Evolutionary conservation across 2,888 invertebrate species (phyloP).

Genomic region (Iselma pallidipennis): DNA sequence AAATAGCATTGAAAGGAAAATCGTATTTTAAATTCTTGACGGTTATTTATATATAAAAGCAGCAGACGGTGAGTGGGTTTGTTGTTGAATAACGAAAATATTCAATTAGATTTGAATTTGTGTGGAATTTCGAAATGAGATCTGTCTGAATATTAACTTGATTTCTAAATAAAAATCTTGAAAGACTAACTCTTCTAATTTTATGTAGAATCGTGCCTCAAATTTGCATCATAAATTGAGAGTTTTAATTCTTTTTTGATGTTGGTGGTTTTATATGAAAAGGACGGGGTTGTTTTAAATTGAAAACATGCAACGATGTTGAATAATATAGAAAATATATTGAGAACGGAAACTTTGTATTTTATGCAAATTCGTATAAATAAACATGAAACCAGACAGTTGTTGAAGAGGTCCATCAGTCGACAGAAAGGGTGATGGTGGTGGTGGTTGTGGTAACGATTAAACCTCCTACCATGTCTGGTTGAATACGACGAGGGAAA

Average conservation of each 20-base stretch:
- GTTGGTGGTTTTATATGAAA: too few relatives aligned
- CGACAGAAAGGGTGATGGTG: not conserved
- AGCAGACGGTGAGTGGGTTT: too few relatives aligned
- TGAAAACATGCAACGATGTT: too few relatives aligned
- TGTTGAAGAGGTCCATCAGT: slow-evolving; percentile 1
- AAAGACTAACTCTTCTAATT: too few relatives aligned
- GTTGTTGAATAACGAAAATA: not conserved
- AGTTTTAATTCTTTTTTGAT: too few relatives aligned
- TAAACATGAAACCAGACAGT: slow-evolving; percentile 18
- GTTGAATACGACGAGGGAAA: not conserved
- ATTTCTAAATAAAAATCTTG: too few relatives aligned
- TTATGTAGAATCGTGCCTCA: too few relatives aligned
- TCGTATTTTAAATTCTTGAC: not conserved
- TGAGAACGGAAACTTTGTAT: slow-evolving; percentile 12
- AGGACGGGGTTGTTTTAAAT: too few relatives aligned
- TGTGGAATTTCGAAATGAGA: not conserved
- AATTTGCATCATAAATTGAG: too few relatives aligned
- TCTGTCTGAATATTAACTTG: not conserved
- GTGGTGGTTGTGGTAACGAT: not conserved
- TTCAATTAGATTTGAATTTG: not conserved
- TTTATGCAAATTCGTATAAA: slow-evolving; percentile 25
- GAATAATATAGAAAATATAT: not conserved
- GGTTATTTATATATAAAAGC: not conserved
- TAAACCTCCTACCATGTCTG: not conserved
- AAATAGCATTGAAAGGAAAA: not conserved